A percentile compares a stretch with the other conserved stretches of the same genome.
Evolutionary conservation across 2,113 vertebrate genomes (phyloP).

Genomic region (Capra hircus): DNA sequence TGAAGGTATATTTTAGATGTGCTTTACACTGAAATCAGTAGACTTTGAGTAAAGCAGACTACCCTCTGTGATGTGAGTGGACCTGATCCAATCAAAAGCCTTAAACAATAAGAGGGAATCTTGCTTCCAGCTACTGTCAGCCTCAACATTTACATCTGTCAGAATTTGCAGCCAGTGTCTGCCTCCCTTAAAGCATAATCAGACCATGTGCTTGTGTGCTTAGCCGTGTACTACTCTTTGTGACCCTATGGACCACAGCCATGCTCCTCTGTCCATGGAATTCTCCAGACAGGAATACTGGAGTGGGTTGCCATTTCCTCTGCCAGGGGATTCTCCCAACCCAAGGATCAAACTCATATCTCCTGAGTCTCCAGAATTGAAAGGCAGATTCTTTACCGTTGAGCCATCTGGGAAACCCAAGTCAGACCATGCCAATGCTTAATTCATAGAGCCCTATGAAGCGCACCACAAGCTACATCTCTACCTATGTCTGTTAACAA

Average conservation of each 20-base stretch:
- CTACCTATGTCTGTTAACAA: neutral
- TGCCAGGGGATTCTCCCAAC: neutral
- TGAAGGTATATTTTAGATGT: neutral
- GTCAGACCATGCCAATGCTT: neutral
- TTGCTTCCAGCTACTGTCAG: neutral
- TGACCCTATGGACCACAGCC: neutral
- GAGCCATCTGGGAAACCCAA: neutral
- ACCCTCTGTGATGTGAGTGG: neutral
- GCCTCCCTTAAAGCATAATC: neutral
- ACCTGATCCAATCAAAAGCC: neutral
- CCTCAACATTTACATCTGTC: neutral
- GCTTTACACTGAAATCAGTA: neutral
- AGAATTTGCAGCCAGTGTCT: neutral
- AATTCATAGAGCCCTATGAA: neutral
- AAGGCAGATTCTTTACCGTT: neutral
- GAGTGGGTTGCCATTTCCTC: neutral
- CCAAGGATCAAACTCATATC: neutral
- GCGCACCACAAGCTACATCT: neutral
- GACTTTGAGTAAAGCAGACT: neutral
- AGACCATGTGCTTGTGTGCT: neutral
- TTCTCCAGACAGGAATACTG: neutral
- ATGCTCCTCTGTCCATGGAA: neutral
- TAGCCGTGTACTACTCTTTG: neutral
- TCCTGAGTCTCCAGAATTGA: neutral
- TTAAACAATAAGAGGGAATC: neutral